phyloP scores from a whole-genome alignment of 2,113 vertebrate genomes.

The Grantiella picta region DNA sequence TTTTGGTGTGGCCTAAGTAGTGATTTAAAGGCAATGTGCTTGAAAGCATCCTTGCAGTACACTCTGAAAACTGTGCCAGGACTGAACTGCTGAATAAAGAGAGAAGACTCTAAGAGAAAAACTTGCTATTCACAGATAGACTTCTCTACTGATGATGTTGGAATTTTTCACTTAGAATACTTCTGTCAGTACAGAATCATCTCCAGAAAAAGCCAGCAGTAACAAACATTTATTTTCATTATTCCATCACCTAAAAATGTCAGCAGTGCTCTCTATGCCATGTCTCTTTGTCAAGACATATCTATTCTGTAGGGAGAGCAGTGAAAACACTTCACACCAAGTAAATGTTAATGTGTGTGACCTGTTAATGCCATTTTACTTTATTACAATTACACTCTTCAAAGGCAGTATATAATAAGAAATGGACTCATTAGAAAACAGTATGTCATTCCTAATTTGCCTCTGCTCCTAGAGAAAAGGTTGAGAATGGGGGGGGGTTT shows the following conservation, averaged over 20 bases:
- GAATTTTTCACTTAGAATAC: background rate
- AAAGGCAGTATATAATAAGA: slow-evolving; percentile 7
- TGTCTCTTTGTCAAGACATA: background rate
- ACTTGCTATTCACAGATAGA: background rate
- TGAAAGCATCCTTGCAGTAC: background rate
- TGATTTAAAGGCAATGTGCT: background rate
- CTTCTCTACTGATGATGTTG: background rate
- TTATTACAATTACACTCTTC: background rate
- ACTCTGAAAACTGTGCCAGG: background rate
- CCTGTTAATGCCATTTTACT: background rate
- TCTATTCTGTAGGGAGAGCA: background rate
- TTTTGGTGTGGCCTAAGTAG: background rate
- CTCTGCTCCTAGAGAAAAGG: slow-evolving; percentile 1
- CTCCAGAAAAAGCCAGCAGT: background rate
- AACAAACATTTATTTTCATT: background rate
- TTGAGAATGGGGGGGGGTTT: background rate
- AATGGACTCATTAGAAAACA: background rate
- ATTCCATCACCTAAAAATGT: slow-evolving; percentile 29
- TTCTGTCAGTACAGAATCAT: slow-evolving; percentile 11
- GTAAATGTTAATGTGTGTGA: slow-evolving; percentile 1
- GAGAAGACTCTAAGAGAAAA: background rate
- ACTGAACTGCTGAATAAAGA: background rate
- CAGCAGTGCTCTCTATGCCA: slow-evolving; percentile 12
- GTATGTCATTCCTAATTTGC: slow-evolving; percentile 24
- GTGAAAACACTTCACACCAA: slow-evolving; percentile 37